These are phyloP conservation scores for Lynx canadensis DNA, from an alignment of 2,113 vertebrate species.

Conservation along the genomic window DNA sequence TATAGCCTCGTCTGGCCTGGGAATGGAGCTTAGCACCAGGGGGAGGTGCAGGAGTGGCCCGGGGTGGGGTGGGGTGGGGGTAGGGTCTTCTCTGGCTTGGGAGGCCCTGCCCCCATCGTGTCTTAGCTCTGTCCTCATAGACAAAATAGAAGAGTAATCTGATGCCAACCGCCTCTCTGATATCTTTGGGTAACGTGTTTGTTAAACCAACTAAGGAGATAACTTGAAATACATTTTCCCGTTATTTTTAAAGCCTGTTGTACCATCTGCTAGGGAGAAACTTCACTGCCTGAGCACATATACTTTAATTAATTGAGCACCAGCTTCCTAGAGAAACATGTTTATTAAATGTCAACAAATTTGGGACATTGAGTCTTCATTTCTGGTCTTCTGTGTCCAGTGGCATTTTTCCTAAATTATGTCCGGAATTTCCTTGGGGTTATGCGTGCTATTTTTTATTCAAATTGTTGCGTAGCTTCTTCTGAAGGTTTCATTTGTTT, in stretches of 20 bases:
- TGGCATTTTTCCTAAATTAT: conserved; percentile 61
- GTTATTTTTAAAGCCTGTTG: conserved; percentile 66
- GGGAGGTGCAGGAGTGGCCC: neutral
- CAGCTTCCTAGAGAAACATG: conserved; percentile 70
- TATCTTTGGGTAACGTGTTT: conserved; percentile 36
- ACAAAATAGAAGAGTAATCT: neutral
- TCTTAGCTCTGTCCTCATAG: neutral
- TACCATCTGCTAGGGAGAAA: conserved; percentile 72
- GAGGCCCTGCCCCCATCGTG: neutral
- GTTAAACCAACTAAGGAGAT: conserved; percentile 23
- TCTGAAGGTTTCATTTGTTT: neutral
- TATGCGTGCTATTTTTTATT: neutral
- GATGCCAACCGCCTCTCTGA: neutral
- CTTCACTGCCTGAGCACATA: conserved; percentile 46
- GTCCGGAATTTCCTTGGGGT: conserved; percentile 40
- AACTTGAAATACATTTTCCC: conserved; percentile 31
- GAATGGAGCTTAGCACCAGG: neutral
- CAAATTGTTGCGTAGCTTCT: neutral
- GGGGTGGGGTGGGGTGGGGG: neutral
- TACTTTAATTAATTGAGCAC: conserved; percentile 70
- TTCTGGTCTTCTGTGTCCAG: conserved; percentile 76
- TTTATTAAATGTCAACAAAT: conserved; percentile 83
- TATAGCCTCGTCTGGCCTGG: conserved; percentile 71
- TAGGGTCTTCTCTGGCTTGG: neutral
- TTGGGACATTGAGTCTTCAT: conserved; percentile 77